phyloP scores from a whole-genome alignment of 2,888 invertebrate genomes.

The Eupithecia pulchellata region DNA sequence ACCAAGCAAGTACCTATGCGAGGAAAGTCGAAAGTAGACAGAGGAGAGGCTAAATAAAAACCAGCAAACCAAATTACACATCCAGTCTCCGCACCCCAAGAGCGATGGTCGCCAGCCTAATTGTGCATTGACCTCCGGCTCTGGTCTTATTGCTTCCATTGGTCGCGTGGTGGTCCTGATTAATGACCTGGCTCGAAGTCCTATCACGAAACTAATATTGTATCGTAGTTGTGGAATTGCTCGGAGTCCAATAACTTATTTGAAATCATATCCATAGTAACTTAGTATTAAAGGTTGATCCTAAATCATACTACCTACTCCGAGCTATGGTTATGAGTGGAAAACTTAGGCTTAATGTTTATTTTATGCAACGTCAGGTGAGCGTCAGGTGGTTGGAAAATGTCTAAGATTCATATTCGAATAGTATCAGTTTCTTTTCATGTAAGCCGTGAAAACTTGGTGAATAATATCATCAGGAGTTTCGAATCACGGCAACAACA shows the following conservation, averaged over 20 bases:
- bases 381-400: no score
- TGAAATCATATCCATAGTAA: no score
- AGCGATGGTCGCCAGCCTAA: slow-evolving; percentile 57
- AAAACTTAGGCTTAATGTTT: not conserved
- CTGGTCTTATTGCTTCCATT: slow-evolving; percentile 48
- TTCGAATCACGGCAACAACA: not conserved
- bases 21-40: not conserved
- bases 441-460: not conserved
- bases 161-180: slow-evolving; percentile 59
- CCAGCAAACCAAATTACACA: slow-evolving; percentile 11
- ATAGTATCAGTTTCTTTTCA: not conserved
- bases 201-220: slow-evolving; percentile 12
- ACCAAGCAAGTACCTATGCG: not conserved
- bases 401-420: no score
- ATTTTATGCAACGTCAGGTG: not conserved
- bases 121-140: slow-evolving; percentile 66
- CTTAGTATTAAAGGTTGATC: no score
- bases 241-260: not conserved
- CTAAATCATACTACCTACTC: no score
- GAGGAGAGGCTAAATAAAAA: not conserved
- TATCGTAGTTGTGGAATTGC: not conserved
- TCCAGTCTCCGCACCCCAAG: slow-evolving; percentile 52
- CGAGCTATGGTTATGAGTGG: not conserved
- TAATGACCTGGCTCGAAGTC: slow-evolving; percentile 53
- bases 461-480: not conserved